These are phyloP conservation scores for Eurypyga helias DNA, from an alignment of 2,113 vertebrate species.

Conservation along the genomic window DNA sequence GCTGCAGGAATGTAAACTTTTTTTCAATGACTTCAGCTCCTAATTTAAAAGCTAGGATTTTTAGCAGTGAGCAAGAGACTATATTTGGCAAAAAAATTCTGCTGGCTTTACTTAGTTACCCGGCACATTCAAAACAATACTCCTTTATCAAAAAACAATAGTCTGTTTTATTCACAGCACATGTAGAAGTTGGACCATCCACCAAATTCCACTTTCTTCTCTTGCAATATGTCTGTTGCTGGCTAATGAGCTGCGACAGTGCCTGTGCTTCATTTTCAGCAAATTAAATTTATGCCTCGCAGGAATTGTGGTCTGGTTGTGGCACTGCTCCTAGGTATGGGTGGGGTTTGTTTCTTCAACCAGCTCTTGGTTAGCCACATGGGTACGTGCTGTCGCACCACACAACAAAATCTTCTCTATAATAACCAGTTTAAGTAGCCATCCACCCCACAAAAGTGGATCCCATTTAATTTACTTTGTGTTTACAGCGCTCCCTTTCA, in stretches of 20 bases:
- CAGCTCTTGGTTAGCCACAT: slow-evolving; percentile 77
- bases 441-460: slow-evolving; percentile 74
- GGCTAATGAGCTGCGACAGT: slow-evolving; percentile 75
- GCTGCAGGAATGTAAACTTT: slow-evolving; percentile 80
- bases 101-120: slow-evolving; percentile 75
- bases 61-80: slow-evolving; percentile 79
- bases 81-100: slow-evolving; percentile 87
- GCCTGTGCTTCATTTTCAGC: slow-evolving; percentile 78
- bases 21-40: slow-evolving; percentile 79
- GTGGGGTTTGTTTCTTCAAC: slow-evolving; percentile 78
- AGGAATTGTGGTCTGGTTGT: slow-evolving; percentile 77
- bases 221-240: slow-evolving; percentile 70
- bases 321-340: slow-evolving; percentile 77
- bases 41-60: slow-evolving; percentile 80
- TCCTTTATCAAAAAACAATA: slow-evolving; percentile 83
- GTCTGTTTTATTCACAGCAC: slow-evolving; percentile 80
- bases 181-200: slow-evolving; percentile 76
- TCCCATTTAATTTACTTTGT: slow-evolving; percentile 78
- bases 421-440: slow-evolving; percentile 76
- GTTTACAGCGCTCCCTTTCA: slow-evolving; percentile 74
- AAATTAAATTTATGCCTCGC: slow-evolving; percentile 76
- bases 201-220: slow-evolving; percentile 77
- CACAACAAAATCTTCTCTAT: slow-evolving; percentile 77
- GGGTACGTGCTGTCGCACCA: slow-evolving; percentile 80
- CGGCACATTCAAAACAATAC: slow-evolving; percentile 80